Conservation (phyloP, 2,113 vertebrate species). For the sheep (Ovis aries) region DNA sequence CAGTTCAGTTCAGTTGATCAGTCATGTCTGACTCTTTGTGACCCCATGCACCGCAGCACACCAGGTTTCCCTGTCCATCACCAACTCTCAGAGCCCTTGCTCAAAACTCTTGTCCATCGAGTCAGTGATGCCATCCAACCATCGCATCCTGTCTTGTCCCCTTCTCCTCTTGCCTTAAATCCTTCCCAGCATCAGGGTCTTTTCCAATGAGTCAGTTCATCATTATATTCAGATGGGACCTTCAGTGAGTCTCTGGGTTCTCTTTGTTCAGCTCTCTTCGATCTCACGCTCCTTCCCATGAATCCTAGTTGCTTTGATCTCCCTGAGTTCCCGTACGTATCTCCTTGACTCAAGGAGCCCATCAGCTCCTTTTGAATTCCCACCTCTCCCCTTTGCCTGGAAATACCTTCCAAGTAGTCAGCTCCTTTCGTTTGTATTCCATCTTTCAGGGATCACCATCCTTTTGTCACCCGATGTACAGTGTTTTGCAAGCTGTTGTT, state of each 20-base stretch:
- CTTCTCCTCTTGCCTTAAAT: not conserved
- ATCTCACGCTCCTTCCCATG: not conserved
- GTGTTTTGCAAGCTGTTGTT: not conserved
- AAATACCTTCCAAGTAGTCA: not conserved
- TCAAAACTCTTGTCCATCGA: not conserved
- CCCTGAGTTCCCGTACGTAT: not conserved
- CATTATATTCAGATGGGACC: not conserved
- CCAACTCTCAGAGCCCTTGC: not conserved
- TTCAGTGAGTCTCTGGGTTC: not conserved
- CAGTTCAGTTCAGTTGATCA: not conserved
- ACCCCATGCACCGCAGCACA: not conserved
- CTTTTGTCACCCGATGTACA: not conserved
- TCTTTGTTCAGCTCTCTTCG: not conserved
- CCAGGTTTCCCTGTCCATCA: not conserved
- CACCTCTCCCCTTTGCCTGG: not conserved
- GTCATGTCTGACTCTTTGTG: not conserved
- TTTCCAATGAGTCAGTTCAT: not conserved
- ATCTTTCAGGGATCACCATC: not conserved
- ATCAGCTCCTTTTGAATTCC: not conserved
- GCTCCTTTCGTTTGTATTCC: not conserved
- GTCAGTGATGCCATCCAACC: not conserved
- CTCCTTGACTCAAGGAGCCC: not conserved
- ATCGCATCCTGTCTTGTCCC: not conserved
- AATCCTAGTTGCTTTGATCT: not conserved
- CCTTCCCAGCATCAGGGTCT: not conserved